phyloP scores from a whole-genome alignment of 1,140 invertebrate genomes.

The Tigriopus japonicus region DNA sequence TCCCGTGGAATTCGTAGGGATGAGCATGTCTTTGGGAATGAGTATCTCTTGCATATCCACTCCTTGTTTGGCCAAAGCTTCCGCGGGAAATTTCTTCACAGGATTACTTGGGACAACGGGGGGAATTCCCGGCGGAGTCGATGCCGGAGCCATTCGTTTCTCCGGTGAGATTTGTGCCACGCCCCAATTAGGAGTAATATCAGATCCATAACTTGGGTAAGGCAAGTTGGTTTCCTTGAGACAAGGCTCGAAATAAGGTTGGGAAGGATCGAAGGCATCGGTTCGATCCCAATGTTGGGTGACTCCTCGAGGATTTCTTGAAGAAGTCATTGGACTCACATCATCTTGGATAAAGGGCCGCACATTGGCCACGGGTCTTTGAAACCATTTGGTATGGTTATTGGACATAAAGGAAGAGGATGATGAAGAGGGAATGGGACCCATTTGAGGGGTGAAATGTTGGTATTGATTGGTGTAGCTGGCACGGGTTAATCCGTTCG shows the following conservation, averaged over 20 bases:
- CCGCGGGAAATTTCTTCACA: constrained; percentile 29
- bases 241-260: background rate
- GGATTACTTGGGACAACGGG: background rate
- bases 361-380: background rate
- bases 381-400: background rate
- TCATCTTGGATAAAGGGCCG: too few species aligned
- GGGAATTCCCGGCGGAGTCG: background rate
- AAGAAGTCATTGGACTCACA: too few species aligned
- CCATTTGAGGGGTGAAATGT: background rate
- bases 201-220: background rate
- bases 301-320: too few species aligned
- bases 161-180: background rate
- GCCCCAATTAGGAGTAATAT: background rate
- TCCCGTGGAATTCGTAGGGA: constrained; percentile 73
- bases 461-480: background rate
- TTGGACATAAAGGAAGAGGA: background rate
- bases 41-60: constrained; percentile 88
- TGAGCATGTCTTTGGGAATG: constrained; percentile 70
- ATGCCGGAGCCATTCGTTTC: background rate
- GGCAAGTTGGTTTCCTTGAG: too few species aligned
- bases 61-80: constrained; percentile 71
- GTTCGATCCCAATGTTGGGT: background rate
- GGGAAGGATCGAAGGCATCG: background rate
- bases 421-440: background rate
- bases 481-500: background rate